Evolutionary conservation across 1,140 invertebrate genomes (phyloP).

Genomic region (Pseudomyrmex dendroicus): DNA sequence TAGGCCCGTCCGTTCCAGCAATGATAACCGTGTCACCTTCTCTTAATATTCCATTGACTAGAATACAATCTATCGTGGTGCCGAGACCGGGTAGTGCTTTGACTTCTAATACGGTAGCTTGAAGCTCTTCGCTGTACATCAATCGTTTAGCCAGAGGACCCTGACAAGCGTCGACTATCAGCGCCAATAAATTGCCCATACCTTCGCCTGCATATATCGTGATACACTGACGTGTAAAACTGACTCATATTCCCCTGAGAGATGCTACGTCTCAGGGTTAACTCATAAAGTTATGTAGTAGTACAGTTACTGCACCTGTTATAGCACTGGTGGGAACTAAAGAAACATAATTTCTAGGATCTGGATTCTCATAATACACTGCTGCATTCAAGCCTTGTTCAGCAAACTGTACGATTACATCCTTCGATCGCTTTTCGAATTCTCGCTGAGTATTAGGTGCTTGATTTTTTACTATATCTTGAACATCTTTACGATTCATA

Average conservation of each 20-base stretch:
- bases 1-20: conserved; percentile 98
- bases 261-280: not conserved
- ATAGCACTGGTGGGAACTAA: conserved; percentile 99
- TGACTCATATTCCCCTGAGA: not conserved
- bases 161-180: conserved; percentile 97
- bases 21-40: conserved; percentile 98
- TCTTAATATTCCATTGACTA: conserved; percentile 96
- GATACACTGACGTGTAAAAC: conserved; percentile 10
- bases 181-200: conserved; percentile 98
- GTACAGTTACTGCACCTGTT: conserved; percentile 86
- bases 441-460: conserved; percentile 95
- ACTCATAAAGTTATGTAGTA: not conserved
- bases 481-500: conserved; percentile 94
- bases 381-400: conserved; percentile 98
- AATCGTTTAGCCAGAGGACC: conserved; percentile 95
- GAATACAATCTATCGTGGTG: conserved; percentile 99
- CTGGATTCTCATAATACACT: conserved; percentile 98
- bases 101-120: conserved; percentile 99
- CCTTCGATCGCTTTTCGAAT: conserved; percentile 96
- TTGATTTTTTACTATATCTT: conserved; percentile 96
- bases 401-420: conserved; percentile 96
- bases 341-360: conserved; percentile 96
- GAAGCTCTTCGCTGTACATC: conserved; percentile 96
- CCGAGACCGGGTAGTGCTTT: conserved; percentile 99
- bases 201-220: conserved; percentile 90